These are phyloP conservation scores for Cynoglossus semilaevis DNA, from an alignment of 2,113 vertebrate species.

Conservation along the genomic window DNA sequence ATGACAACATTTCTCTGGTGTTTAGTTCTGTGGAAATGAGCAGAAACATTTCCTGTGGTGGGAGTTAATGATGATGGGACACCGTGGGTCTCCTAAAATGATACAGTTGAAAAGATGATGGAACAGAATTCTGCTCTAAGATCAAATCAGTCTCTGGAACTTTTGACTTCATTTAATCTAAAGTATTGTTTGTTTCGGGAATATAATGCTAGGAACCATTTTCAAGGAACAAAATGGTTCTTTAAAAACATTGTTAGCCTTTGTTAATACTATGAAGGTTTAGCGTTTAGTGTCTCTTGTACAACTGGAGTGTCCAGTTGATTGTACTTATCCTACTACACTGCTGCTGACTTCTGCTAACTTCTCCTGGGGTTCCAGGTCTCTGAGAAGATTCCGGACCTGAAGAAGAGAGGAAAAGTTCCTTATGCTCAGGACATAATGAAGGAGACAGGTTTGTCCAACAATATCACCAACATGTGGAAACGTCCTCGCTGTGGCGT, in stretches of 20 bases:
- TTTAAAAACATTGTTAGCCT: too few species aligned
- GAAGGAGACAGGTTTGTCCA: slow-evolving; percentile 31
- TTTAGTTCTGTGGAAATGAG: slow-evolving; percentile 64
- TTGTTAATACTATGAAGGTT: not conserved
- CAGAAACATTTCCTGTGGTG: slow-evolving; percentile 61
- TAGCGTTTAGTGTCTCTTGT: too few species aligned
- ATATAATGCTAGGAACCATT: too few species aligned
- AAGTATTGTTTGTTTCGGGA: too few species aligned
- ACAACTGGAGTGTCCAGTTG: too few species aligned
- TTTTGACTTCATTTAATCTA: too few species aligned
- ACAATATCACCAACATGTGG: slow-evolving; percentile 37
- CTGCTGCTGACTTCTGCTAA: too few species aligned
- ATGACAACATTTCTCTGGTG: slow-evolving; percentile 38
- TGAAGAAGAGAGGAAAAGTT: slow-evolving; percentile 50
- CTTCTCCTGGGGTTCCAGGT: slow-evolving; percentile 35
- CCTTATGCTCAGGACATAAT: slow-evolving; percentile 51
- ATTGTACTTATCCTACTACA: too few species aligned
- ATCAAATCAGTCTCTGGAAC: too few species aligned
- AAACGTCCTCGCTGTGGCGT: slow-evolving; percentile 85
- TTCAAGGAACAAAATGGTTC: too few species aligned
- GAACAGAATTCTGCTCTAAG: too few species aligned
- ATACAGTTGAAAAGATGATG: not conserved
- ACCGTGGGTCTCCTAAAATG: slow-evolving; percentile 28
- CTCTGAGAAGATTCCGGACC: slow-evolving; percentile 49
- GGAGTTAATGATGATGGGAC: slow-evolving; percentile 42